Conservation (phyloP, 2,888 invertebrate genomes). For the Nomada ferruginata region DNA sequence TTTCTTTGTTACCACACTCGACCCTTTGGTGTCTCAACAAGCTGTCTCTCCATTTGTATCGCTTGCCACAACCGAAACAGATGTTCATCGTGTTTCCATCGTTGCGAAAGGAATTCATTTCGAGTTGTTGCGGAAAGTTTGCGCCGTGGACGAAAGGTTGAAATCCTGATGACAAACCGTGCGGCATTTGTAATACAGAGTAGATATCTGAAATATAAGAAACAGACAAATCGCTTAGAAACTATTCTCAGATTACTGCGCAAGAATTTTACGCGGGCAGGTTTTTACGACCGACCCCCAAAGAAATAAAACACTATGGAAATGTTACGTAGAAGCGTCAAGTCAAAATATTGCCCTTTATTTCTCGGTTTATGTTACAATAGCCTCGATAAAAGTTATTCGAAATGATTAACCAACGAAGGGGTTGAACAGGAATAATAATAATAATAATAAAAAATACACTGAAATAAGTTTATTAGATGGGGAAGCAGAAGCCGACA, state of each 20-base stretch:
- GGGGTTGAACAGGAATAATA: neutral
- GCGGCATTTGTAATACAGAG: conserved; percentile 38
- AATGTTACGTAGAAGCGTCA: neutral
- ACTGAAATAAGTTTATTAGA: conserved; percentile 21
- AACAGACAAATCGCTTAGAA: conserved; percentile 39
- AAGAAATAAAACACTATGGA: neutral
- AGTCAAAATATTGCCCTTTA: neutral
- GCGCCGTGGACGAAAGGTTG: neutral
- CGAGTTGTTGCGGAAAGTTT: conserved; percentile 13
- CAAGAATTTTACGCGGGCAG: neutral
- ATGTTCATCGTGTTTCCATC: conserved; percentile 35
- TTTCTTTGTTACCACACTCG: conserved; percentile 81
- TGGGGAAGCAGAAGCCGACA: neutral
- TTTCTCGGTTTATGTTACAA: conserved; percentile 5
- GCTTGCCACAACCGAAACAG: conserved; percentile 69
- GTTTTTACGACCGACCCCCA: neutral
- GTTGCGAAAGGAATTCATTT: conserved; percentile 18
- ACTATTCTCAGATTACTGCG: neutral
- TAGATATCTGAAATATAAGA: conserved; percentile 60
- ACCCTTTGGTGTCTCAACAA: conserved; percentile 72
- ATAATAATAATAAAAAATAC: neutral
- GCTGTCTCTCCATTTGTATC: conserved; percentile 71
- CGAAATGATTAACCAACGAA: neutral
- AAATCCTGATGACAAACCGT: conserved; percentile 23
- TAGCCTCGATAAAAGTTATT: neutral